phyloP scores from a whole-genome alignment of 2,797 vertebrate species.

The Capromys pilorides region DNA sequence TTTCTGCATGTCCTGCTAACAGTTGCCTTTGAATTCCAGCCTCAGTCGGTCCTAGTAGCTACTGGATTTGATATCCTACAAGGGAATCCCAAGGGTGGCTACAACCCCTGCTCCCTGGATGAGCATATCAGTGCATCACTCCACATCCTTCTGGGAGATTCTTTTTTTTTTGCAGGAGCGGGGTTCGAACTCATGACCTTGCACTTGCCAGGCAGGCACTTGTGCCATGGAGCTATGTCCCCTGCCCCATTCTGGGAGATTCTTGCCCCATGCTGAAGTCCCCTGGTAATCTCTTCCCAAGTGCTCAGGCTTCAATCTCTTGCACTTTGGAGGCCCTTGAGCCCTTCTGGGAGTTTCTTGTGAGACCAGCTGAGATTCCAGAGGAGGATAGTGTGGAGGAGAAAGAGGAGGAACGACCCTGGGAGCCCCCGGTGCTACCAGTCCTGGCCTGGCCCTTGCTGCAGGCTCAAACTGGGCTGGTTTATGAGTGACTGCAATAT shows the following conservation, averaged over 20 bases:
- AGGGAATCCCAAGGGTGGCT: constrained; percentile 92
- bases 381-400: constrained; percentile 8
- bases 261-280: constrained; percentile 87
- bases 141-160: constrained; percentile 90
- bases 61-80: constrained; percentile 91
- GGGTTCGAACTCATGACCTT: no score
- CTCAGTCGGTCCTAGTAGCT: constrained; percentile 92
- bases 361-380: constrained; percentile 30
- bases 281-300: constrained; percentile 85
- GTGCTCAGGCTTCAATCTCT: constrained; percentile 89
- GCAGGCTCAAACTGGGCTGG: constrained; percentile 87
- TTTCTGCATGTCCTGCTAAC: constrained; percentile 92
- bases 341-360: constrained; percentile 88
- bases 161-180: no score
- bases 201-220: no score
- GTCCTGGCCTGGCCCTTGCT: background rate
- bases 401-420: background rate
- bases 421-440: background rate
- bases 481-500: constrained; percentile 92
- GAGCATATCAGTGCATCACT: constrained; percentile 88
- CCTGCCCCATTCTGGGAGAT: constrained; percentile 92
- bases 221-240: no score
- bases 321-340: constrained; percentile 86
- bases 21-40: constrained; percentile 92
- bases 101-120: constrained; percentile 88